Evolutionary conservation across 2,888 invertebrate genomes (phyloP), one percentile per base, ranked within the genome.

Genomic region (Epistrophe grossulariae): DNA sequence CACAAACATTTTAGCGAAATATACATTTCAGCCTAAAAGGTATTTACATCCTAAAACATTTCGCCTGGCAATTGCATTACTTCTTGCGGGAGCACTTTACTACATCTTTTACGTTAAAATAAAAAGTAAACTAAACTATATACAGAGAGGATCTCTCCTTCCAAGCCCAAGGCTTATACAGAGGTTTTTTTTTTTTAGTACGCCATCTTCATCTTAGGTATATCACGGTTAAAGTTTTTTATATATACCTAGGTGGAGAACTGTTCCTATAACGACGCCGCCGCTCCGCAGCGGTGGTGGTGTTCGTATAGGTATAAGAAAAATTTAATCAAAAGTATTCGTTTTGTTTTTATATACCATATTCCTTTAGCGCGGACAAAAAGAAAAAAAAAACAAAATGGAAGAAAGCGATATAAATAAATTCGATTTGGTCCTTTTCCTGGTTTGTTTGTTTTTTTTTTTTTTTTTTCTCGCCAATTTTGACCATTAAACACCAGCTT

Each of bases 1-100:
- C 38, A 48, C 62, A 60, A 81, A 81, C 77, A 81, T 81, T 78
- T 73, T 81, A 78, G 78, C 77, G 38, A 80, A n/a, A 24, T 24
- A 64, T 52, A 84, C 84, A 84, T 84, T 84, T 66, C 59, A 24
- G 35, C 66, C 76, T 77, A 81, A 85, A 81, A 78, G 77, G 68
- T 81, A 81, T 81, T 48, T 80, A 73, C 72, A 48, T 70, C 72
- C 55, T 73, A 60, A 81, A 84, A 79, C 57, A 76, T 84, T 74
- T 70, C 50, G 68, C 15, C 68, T 35, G 43, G 43, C 59, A 76
- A 62, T 81, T 60, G 80, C 43, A 62, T 62, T 60, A 70, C 71
- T 71, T 62, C 40, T 62, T 81, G 81, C 68, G 68, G 79, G 60
- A 59, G 62, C 50, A 80, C 66, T 80, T 80, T 74, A 80, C 52